A percentile compares a stretch with the other conserved stretches of the same genome.
These are phyloP conservation scores for Ophthalmolycus amberensis DNA, from an alignment of 2,113 vertebrate genomes.

Conservation along the genomic window DNA sequence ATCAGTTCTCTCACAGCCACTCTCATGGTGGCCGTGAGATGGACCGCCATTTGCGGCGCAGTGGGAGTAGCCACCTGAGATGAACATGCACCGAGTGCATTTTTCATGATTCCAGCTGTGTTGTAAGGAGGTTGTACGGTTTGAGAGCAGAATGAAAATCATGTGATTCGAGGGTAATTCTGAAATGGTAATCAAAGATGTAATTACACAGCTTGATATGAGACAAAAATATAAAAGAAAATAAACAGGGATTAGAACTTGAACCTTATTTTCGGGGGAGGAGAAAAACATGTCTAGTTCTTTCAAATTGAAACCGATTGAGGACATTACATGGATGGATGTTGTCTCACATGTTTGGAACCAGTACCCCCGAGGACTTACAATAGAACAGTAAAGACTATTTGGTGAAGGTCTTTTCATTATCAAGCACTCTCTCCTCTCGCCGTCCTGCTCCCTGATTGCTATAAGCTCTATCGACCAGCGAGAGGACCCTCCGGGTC, in stretches of 20 bases:
- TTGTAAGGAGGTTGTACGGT: background rate
- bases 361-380: background rate
- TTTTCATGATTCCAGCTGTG: conserved; percentile 45
- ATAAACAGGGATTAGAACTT: background rate
- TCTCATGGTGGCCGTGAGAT: conserved; percentile 3
- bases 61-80: background rate
- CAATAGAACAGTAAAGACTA: conserved; percentile 17
- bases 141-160: conserved; percentile 31
- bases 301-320: background rate
- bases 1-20: background rate
- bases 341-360: conserved; percentile 8
- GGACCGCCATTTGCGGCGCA: background rate
- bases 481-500: conserved; percentile 32
- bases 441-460: conserved; percentile 11
- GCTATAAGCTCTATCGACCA: conserved; percentile 35
- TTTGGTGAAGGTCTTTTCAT: conserved; percentile 47
- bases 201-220: conserved; percentile 7
- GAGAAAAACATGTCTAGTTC: background rate
- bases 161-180: conserved; percentile 11
- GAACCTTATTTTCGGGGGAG: background rate
- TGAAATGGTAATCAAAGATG: conserved; percentile 2
- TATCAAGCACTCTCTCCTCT: conserved; percentile 35
- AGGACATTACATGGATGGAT: background rate
- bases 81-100: conserved; percentile 35
- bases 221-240: background rate